Conservation (phyloP, 2,797 vertebrate genomes). For the Psittacula echo region DNA sequence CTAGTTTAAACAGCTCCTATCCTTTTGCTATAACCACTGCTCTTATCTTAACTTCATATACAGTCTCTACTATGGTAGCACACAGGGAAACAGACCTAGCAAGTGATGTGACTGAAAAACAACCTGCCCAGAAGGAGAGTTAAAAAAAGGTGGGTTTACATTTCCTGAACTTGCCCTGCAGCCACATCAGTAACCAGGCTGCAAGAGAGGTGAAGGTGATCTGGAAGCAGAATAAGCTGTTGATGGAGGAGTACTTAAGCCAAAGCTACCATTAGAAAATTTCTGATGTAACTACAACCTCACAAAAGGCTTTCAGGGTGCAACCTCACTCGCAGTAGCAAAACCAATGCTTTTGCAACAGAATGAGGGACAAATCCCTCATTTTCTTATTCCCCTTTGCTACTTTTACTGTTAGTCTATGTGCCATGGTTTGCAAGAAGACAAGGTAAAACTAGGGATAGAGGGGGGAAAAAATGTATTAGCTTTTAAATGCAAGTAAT, state of each 20-base stretch:
- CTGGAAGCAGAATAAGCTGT: not conserved
- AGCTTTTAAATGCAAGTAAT: not conserved
- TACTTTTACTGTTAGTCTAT: not conserved
- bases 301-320: not conserved
- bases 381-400: not conserved
- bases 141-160: fast-evolving
- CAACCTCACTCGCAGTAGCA: not conserved
- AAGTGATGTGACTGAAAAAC: not conserved
- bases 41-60: not conserved
- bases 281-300: not conserved
- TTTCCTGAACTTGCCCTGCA: not conserved
- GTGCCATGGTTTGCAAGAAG: not conserved
- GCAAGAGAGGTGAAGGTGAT: not conserved
- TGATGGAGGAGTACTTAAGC: not conserved
- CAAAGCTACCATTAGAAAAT: not conserved
- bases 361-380: not conserved
- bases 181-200: not conserved
- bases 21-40: fast-evolving
- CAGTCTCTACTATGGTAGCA: not conserved
- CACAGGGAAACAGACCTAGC: not conserved
- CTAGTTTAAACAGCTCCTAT: not conserved
- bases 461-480: not conserved
- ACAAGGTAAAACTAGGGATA: not conserved
- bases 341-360: not conserved
- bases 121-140: not conserved